Base-by-base conservation (phyloP, 2,113 vertebrate genomes). In the Ceyx margarethae region DNA sequence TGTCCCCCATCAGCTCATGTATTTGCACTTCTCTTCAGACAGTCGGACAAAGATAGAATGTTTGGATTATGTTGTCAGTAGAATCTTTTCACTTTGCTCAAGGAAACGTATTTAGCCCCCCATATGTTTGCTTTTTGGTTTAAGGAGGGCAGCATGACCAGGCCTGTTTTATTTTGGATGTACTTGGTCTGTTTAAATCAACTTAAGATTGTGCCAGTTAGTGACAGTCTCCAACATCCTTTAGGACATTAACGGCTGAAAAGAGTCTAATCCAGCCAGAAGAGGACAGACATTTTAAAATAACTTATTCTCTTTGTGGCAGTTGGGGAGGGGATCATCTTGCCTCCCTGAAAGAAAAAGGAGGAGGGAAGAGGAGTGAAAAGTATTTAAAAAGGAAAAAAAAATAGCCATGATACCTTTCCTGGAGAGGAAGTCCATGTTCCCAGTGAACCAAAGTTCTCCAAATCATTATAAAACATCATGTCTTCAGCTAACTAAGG, bases 401-500 rank as follows among this genome's bases (percentile, higher is more conserved):
- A 95, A 71, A 13, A 33, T 7, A 68, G 60, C 65, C 73, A 26
- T 92, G 93, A 40, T 86, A 91, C n/a, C 48, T 37, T 94, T 37
- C 37, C 51, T 85, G 54, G 68, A 88, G 73, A 58, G 43, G 35
- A 43, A 82, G 73, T 93, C 77, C 91, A 86, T 86, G 54, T 82
- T 92, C 71, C 67, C 48, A 62, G 37, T 61, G 66, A 93, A 28
- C 60, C 43, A 50, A 57, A 75, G 76, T 86, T 76, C 86, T 75
- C 72, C 77, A 94, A 88, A 90, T 87, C 31, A 57, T 91, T 93
- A 71, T 89, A 61, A 72, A 94, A 60, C 33, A 86, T 77, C 81
- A 60, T 50, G 67, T 75, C 86, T 91, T 96, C 81, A 81, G 78
- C 87, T 96, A 94, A 77, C 95, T 94, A 96, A 85, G 57, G 19